These are phyloP conservation scores for Oligia latruncula DNA, from an alignment of 2,888 invertebrate species.

Conservation along the genomic window DNA sequence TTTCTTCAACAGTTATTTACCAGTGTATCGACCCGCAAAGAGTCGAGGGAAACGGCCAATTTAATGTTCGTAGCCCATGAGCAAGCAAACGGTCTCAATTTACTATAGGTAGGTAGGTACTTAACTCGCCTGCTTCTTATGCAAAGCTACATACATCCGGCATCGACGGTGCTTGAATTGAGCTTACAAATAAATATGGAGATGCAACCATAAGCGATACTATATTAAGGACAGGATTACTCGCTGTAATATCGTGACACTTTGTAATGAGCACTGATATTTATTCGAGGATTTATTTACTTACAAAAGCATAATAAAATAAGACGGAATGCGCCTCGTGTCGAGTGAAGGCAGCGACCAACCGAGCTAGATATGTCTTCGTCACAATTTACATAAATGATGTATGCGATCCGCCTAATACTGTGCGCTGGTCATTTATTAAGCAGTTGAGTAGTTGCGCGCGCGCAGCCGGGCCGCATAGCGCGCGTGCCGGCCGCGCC, in stretches of 20 bases:
- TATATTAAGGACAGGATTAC: slow-evolving; percentile 56
- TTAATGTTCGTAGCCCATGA: slow-evolving; percentile 58
- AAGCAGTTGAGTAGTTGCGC: slow-evolving; percentile 81
- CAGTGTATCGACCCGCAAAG: slow-evolving; percentile 37
- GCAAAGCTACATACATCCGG: slow-evolving; percentile 60
- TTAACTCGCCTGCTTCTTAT: slow-evolving; percentile 50
- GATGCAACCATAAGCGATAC: slow-evolving; percentile 38
- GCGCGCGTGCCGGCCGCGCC: slow-evolving; percentile 85
- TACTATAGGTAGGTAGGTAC: slow-evolving; percentile 42
- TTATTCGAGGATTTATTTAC: slow-evolving; percentile 80
- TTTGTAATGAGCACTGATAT: slow-evolving; percentile 71
- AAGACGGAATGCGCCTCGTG: slow-evolving; percentile 87
- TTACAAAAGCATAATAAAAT: slow-evolving; percentile 75
- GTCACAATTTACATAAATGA: slow-evolving; percentile 91
- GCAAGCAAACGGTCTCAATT: slow-evolving; percentile 59
- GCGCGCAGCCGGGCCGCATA: slow-evolving; percentile 80
- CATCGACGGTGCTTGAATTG: slow-evolving; percentile 35
- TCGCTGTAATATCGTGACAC: slow-evolving; percentile 62
- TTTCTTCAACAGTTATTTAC: slow-evolving; percentile 32
- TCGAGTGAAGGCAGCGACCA: slow-evolving; percentile 83
- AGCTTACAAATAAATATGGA: slow-evolving; percentile 55
- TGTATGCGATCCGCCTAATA: slow-evolving; percentile 89
- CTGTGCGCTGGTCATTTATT: slow-evolving; percentile 87
- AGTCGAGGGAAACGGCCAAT: slow-evolving; percentile 50
- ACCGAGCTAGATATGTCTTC: slow-evolving; percentile 89